A percentile compares a stretch with the other conserved stretches of the same genome.
Conservation (phyloP, 2,888 invertebrate species). For the Melanostoma mellinum region DNA sequence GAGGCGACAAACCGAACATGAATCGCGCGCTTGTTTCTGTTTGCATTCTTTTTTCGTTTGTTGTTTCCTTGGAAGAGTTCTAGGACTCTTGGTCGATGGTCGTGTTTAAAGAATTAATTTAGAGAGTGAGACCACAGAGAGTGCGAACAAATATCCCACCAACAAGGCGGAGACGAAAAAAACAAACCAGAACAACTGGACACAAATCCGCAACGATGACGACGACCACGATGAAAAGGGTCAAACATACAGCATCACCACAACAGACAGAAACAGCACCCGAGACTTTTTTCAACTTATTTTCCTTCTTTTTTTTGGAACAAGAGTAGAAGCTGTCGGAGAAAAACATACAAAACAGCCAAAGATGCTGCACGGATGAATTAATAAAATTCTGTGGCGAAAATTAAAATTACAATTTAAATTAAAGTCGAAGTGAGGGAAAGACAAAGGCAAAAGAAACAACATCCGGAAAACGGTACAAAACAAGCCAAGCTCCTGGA, state of each 20-base stretch:
- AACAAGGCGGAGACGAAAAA: constrained; percentile 39
- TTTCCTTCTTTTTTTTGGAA: background rate
- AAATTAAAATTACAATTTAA: constrained; percentile 71
- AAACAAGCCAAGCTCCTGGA: constrained; percentile 58
- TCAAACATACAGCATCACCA: constrained; percentile 62
- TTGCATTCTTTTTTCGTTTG: constrained; percentile 22
- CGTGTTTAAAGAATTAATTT: constrained; percentile 72
- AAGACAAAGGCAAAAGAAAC: background rate
- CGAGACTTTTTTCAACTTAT: constrained; percentile 4
- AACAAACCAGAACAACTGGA: constrained; percentile 49
- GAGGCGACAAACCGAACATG: constrained; percentile 72
- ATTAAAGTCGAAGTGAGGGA: constrained; percentile 52
- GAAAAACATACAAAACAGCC: constrained; percentile 24
- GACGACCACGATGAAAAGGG: constrained; percentile 68
- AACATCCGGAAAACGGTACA: constrained; percentile 45
- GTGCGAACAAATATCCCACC: constrained; percentile 65
- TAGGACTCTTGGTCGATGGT: constrained; percentile 58
- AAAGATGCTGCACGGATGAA: constrained; percentile 56
- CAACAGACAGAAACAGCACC: constrained; percentile 54
- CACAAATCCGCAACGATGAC: constrained; percentile 68
- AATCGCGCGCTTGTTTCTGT: constrained; percentile 63
- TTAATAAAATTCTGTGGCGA: constrained; percentile 62
- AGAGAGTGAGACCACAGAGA: constrained; percentile 68
- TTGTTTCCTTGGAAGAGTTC: constrained; percentile 48
- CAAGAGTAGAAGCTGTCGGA: constrained; percentile 13